A percentile compares a stretch with the other conserved stretches of the same genome.
Conservation (phyloP, 2,113 vertebrate genomes). For the Pholis gunnellus region DNA sequence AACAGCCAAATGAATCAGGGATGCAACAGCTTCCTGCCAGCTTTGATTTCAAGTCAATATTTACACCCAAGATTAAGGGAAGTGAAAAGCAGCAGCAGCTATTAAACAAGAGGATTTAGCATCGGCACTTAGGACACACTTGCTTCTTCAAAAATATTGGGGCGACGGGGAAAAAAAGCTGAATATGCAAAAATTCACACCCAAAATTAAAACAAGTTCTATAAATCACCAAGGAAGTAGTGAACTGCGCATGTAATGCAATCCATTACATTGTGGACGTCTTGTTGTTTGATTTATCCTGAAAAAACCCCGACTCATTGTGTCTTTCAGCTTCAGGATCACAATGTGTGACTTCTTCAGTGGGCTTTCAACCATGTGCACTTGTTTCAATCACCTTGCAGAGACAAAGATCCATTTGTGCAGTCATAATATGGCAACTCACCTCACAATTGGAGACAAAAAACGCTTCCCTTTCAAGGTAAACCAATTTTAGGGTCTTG, state of each 20-base stretch:
- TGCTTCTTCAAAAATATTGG: slow-evolving; percentile 6
- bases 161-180: slow-evolving; percentile 8
- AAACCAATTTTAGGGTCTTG: not conserved
- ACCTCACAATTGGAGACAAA: not conserved
- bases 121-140: slow-evolving; percentile 40
- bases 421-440: not conserved
- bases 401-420: not conserved
- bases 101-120: slow-evolving; percentile 59
- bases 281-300: not conserved
- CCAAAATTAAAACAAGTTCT: slow-evolving; percentile 27
- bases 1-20: slow-evolving; percentile 74
- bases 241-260: not conserved
- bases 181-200: slow-evolving; percentile 37
- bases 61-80: slow-evolving; percentile 67
- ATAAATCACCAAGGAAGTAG: slow-evolving; percentile 11
- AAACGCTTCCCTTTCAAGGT: not conserved
- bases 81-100: slow-evolving; percentile 54
- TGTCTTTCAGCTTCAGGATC: slow-evolving; percentile 7
- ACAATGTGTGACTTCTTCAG: not conserved
- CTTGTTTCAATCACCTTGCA: slow-evolving; percentile 1
- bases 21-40: slow-evolving; percentile 69
- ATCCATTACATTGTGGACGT: not conserved
- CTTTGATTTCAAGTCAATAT: slow-evolving; percentile 81
- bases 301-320: not conserved
- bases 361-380: not conserved